Conservation (phyloP, 2,797 vertebrate species). For the Sebastes hopkinsi region DNA sequence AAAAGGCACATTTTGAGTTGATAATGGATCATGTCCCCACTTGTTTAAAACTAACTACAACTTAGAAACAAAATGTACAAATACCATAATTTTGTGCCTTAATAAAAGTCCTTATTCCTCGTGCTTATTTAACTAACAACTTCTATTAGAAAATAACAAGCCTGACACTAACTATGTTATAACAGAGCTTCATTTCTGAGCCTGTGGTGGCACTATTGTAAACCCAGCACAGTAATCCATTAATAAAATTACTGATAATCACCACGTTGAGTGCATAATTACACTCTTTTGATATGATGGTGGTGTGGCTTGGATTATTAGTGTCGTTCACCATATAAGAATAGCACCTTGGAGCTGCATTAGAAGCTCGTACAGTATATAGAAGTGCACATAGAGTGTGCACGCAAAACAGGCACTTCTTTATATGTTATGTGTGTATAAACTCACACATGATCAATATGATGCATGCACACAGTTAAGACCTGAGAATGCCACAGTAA, state of each 20-base stretch:
- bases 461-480: slow-evolving; percentile 13
- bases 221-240: slow-evolving; percentile 2
- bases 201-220: slow-evolving; percentile 3
- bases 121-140: background rate
- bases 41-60: slow-evolving; percentile 29
- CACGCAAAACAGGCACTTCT: slow-evolving; percentile 33
- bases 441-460: slow-evolving; percentile 12
- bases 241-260: background rate
- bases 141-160: background rate
- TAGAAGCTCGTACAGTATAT: slow-evolving; percentile 4
- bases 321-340: background rate
- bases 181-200: slow-evolving; percentile 16
- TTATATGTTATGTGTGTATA: background rate
- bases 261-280: background rate
- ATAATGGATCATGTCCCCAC: slow-evolving; percentile 5
- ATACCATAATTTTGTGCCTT: slow-evolving; percentile 5
- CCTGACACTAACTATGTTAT: background rate
- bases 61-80: slow-evolving; percentile 45
- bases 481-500: slow-evolving; percentile 57
- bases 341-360: slow-evolving; percentile 53
- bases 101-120: background rate
- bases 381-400: background rate
- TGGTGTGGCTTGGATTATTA: background rate
- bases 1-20: slow-evolving; percentile 28
- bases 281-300: background rate